Evolutionary conservation across 2,113 vertebrate species (phyloP), one percentile per base, ranked within the genome.

Genomic region (Delphinus delphis): DNA sequence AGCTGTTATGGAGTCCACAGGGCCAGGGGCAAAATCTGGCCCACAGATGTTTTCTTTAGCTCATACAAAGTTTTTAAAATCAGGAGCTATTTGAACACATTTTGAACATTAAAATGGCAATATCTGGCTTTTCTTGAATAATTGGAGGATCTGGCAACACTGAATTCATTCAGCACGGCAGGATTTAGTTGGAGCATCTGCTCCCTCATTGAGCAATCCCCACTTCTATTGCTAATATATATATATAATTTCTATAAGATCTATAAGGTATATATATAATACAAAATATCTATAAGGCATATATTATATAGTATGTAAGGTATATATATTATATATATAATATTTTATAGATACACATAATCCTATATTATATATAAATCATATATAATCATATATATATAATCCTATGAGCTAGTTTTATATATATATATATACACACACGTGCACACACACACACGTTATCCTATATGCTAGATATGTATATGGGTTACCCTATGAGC

Each of bases 351-450:
- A 65, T 65, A 28, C 25, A 63, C 8, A 31, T 63, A 65, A 31
- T 65, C 62, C 62, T 65, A 31, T 31, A 65, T 65, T 65, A 31
- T 31, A 31, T 65, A 12, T 65, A 65, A 65, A 62, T 62, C 60
- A 62, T 62, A 62, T 62, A 53, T 53, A 53, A 53, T 53, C 50
- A 53, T 53, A 62, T 25, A 62, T 65, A 65, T 65, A 31, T 14
- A 65, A 14, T 18, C 38, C 70, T 28, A 17, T 53, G 41, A 50
- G 36, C 63, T 53, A 38, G 21, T 36, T 44, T 6, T 47, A 50
- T 20, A 31, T 17, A 44, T 12, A 2, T 0, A 15, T 3, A 14
- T 3, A n/a, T 15, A 0, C 3, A 0, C 28, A 3, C 38, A 3
- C 38, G 17, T 0, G 3, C 5, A 8, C 5, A 8, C 28, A 17